These are phyloP conservation scores for Drosophila diplacantha DNA, from an alignment of 2,888 invertebrate species.

Conservation along the genomic window DNA sequence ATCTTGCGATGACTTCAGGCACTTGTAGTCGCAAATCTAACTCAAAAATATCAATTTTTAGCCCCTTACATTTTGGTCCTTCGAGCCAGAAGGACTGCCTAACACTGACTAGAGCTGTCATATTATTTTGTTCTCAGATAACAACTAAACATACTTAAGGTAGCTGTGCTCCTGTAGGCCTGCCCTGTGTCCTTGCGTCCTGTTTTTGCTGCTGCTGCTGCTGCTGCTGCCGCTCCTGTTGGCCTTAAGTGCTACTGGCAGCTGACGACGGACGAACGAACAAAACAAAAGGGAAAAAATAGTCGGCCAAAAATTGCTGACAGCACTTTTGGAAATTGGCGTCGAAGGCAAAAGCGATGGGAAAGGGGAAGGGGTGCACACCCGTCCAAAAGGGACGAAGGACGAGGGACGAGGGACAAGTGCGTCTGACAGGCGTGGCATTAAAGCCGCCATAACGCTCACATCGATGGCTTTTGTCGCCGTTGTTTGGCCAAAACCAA, in stretches of 20 bases:
- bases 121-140: background rate
- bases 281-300: conserved; percentile 38
- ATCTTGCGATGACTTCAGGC: too few relatives aligned
- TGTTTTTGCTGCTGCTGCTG: conserved; percentile 11
- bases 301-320: conserved; percentile 64
- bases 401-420: conserved; percentile 21
- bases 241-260: conserved; percentile 60
- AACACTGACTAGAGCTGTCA: background rate
- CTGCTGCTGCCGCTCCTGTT: conserved; percentile 44
- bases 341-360: conserved; percentile 24
- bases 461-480: conserved; percentile 21
- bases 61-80: background rate
- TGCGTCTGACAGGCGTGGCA: conserved; percentile 53
- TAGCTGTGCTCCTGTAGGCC: conserved; percentile 1
- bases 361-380: background rate
- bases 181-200: conserved; percentile 10
- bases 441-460: conserved; percentile 57
- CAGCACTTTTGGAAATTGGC: conserved; percentile 63
- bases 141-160: background rate
- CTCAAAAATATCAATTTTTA: too few relatives aligned
- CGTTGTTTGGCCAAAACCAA: conserved; percentile 53
- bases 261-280: conserved; percentile 50
- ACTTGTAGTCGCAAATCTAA: too few relatives aligned
- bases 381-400: background rate
- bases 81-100: background rate